Base-by-base conservation (phyloP, 2,888 invertebrate species). In the Apeira syringaria region DNA sequence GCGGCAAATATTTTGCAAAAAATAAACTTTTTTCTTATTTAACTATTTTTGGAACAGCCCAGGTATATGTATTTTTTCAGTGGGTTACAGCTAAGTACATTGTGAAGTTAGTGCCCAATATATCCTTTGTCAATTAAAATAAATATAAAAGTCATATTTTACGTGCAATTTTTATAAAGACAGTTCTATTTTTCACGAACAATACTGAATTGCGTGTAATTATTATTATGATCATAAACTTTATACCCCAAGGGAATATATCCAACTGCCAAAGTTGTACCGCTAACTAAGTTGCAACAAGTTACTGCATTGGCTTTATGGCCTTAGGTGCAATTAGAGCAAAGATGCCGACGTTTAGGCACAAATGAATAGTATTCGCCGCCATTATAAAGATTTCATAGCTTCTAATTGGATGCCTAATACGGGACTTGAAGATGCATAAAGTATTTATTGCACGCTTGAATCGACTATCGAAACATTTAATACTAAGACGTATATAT, bases 221-320 rank as follows among this genome's bases (percentile, higher is more conserved):
- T 48, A 50, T 47, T 49, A 50, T 48, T 48, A 54, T 45, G 43
- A 37, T 44, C 41, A 53, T 57, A 50, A 59, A 45, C 26, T 59
- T 43, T 57, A 66, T 55, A 41, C 31, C 35, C 36, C 28, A 40
- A 35, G 44, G 58, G 48, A 55, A 57, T 58, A 59, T 47, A 60
- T 64, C 62, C 59, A 52, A 52, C 62, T 61, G 61, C 56, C 64
- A 59, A 64, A 61, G 61, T 62, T 60, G 52, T 56, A 48, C 50
- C 46, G 46, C 40, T 61, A 72, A 80, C 79, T 75, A 74, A 68
- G 80, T 81, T 81, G 81, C 80, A 65, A 65, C 59, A 62, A 65
- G 67, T 66, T 61, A 54, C 64, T 64, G 67, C 68, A 67, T 64
- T 58, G 54, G 54, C 56, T 74, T 78, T 80, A 81, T 71, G 61